Conservation (phyloP, 2,797 vertebrate species). For the Sarcophilus harrisii region DNA sequence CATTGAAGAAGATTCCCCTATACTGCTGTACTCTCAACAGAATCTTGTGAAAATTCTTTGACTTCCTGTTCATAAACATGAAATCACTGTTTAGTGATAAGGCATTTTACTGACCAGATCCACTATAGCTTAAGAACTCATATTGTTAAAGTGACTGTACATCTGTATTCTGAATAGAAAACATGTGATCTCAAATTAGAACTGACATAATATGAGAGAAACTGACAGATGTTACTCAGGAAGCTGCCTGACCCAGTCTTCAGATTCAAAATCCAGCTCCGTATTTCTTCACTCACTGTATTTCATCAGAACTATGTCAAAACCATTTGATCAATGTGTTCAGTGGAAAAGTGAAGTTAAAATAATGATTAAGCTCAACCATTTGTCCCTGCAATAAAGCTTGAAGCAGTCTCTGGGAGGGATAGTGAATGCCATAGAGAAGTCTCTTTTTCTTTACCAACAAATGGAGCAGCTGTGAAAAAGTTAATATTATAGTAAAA, state of each 20-base stretch:
- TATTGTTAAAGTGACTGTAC: conserved; percentile 27
- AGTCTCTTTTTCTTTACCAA: conserved; percentile 63
- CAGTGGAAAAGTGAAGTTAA: conserved; percentile 64
- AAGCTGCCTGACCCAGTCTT: not conserved
- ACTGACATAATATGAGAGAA: conserved; percentile 62
- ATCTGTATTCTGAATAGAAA: conserved; percentile 53
- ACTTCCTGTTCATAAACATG: conserved; percentile 17
- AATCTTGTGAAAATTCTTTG: not conserved
- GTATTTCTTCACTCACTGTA: conserved; percentile 57
- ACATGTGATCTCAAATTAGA: conserved; percentile 49
- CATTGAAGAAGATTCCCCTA: conserved; percentile 22
- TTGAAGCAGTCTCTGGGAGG: conserved; percentile 1
- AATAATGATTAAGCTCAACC: conserved; percentile 59
- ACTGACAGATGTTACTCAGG: conserved; percentile 58
- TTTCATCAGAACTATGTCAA: conserved; percentile 61
- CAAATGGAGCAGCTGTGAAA: conserved; percentile 47
- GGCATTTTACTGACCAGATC: not conserved
- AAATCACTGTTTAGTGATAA: not conserved
- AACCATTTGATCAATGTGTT: conserved; percentile 65
- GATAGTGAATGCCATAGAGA: conserved; percentile 65
- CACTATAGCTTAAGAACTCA: not conserved
- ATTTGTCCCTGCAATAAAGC: conserved; percentile 67
- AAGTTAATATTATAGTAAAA: conserved; percentile 53
- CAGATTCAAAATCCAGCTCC: conserved; percentile 62
- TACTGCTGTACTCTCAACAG: not conserved